phyloP scores from a whole-genome alignment of 2,113 vertebrate genomes.

The Copsychus sechellarum region DNA sequence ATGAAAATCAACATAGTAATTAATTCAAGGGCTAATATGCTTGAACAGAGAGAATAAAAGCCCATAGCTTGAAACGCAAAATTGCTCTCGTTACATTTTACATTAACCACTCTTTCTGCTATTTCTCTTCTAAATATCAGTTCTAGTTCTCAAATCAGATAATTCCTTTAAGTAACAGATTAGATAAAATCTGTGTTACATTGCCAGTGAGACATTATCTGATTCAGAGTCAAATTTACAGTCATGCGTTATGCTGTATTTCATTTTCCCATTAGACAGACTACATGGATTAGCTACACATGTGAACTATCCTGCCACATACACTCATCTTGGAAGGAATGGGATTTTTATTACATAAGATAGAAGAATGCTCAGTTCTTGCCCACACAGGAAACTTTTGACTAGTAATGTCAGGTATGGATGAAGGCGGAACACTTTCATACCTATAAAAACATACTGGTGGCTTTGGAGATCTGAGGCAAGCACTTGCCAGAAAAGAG shows the following conservation, averaged over 20 bases:
- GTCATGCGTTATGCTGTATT: not conserved
- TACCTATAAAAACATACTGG: not conserved
- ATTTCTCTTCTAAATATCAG: not conserved
- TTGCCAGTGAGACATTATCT: not conserved
- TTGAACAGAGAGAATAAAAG: not conserved
- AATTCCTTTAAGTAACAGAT: not conserved
- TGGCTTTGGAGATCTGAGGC: not conserved
- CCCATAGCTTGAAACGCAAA: not conserved
- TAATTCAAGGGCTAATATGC: not conserved
- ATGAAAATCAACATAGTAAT: not conserved
- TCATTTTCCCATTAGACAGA: not conserved
- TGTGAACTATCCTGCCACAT: not conserved
- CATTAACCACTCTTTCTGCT: not conserved
- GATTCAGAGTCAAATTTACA: not conserved
- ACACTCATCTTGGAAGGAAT: constrained; percentile 2
- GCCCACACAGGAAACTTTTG: constrained; percentile 46
- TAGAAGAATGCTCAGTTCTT: constrained; percentile 34
- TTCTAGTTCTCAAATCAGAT: not conserved
- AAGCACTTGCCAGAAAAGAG: not conserved
- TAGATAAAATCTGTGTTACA: not conserved
- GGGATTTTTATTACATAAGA: constrained; percentile 19
- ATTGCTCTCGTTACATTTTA: not conserved
- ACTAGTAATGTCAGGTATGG: constrained; percentile 23
- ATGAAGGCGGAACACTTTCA: constrained; percentile 2
- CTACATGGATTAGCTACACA: not conserved